Evolutionary conservation across 2,113 vertebrate species (phyloP).

Genomic region (Trogon melanurus): DNA sequence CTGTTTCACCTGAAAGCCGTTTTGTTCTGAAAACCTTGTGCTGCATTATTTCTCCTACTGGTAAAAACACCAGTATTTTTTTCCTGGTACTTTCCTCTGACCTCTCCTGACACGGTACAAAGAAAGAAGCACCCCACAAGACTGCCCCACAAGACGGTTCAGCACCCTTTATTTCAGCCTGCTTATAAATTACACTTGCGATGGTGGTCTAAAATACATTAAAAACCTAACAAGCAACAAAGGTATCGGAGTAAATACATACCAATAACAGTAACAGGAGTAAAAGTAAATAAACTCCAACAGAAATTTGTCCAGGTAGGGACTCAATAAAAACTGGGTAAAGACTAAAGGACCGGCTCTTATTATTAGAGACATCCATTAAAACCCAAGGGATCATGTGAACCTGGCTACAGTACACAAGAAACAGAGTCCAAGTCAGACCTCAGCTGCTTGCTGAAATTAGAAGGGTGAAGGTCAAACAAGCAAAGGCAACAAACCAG

Average conservation of each 20-base stretch:
- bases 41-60: background rate
- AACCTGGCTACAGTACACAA: constrained; percentile 35
- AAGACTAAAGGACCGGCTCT: background rate
- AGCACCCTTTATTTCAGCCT: background rate
- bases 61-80: background rate
- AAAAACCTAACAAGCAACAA: background rate
- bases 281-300: background rate
- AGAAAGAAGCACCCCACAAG: background rate
- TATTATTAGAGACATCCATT: background rate
- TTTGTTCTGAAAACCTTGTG: constrained; percentile 2
- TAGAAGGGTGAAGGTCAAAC: constrained; percentile 62
- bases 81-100: background rate
- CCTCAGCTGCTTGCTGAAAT: constrained; percentile 49
- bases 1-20: background rate
- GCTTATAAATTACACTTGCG: background rate
- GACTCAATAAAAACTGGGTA: background rate
- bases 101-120: background rate
- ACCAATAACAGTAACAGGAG: background rate
- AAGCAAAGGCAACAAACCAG: constrained; percentile 51
- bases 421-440: constrained; percentile 37
- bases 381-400: constrained; percentile 41
- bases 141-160: background rate
- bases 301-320: background rate
- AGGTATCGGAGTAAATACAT: background rate
- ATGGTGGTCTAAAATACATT: background rate